Evolutionary conservation across 2,888 invertebrate species (phyloP), one percentile per base, ranked within the genome.

Genomic region (Lutraria lutraria): DNA sequence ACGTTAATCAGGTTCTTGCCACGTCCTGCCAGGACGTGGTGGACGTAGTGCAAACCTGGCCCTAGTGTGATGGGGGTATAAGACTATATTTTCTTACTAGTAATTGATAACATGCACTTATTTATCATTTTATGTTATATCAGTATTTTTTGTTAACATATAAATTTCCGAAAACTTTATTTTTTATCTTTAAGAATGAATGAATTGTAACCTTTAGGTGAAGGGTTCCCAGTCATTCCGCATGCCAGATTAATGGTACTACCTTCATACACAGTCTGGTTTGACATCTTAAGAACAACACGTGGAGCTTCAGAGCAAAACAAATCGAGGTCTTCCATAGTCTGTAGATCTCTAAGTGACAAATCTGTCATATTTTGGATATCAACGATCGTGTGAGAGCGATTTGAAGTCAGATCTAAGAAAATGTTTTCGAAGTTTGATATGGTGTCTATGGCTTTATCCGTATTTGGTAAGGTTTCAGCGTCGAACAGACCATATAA

Each of bases 291-390:
- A 34, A 19, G 68, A n/a, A 31, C 29, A 21, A 89, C 43, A 12
- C 34, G 31, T 12, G 91, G 89, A 31, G 91, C 81, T 25, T 81
- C 53, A 19, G 90, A 87, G 54, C 92, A 92, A 63, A 87, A 92
- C 21, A 89, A 6, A 76, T 89, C 88, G 0, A 86, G 54, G 4
- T 87, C 56, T 0, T 82, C 85, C 0, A 92, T 31, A 6, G 25
- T 13, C 0, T 53, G 25, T 8, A 92, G 79, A 19, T 54, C 80
- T 43, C 1, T 52, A 1, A 29, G 15, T 29, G 86, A 60, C 34
- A 13, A 16, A 2, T 60, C 16, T 16, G 86, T 85, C 43, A 87
- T 15, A 81, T 84, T n/a, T 10, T 72, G 72, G 19, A 83, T 81
- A 16, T 60, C 56, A 10, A 72, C 13, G 34, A 86, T 72, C 21